These are phyloP conservation scores for Crax fasciolata DNA, from an alignment of 2,797 vertebrate genomes.

Conservation along the genomic window DNA sequence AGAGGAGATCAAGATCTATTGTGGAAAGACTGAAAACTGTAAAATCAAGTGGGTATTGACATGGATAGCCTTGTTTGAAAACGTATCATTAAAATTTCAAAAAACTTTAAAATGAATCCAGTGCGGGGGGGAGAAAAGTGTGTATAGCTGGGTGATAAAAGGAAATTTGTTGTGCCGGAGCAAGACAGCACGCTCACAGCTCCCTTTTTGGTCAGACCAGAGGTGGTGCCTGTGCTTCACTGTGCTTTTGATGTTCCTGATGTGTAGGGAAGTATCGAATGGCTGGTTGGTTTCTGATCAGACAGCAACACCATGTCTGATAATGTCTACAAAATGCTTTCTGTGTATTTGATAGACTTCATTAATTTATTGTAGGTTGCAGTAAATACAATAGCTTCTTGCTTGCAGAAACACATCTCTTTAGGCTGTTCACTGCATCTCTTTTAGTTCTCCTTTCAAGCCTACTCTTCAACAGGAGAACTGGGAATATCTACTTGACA, in stretches of 20 bases:
- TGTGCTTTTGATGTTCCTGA: background rate
- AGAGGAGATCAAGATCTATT: background rate
- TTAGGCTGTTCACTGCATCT: background rate
- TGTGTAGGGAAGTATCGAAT: background rate
- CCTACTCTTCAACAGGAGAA: background rate
- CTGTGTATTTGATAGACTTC: background rate
- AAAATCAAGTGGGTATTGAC: background rate
- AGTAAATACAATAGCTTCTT: background rate
- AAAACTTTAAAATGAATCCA: background rate
- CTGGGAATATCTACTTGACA: background rate
- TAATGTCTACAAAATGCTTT: background rate
- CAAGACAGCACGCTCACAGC: background rate
- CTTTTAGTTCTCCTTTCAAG: background rate
- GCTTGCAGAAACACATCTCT: background rate
- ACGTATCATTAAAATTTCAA: background rate
- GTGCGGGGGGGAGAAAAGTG: rapidly evolving
- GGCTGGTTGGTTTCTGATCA: background rate
- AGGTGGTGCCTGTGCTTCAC: background rate
- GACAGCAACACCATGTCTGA: background rate
- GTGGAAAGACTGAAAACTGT: background rate
- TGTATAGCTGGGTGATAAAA: background rate
- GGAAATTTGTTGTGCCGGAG: background rate
- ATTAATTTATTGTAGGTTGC: background rate
- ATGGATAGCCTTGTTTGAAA: background rate
- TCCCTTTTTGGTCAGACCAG: background rate